Evolutionary conservation across 1,140 invertebrate species (phyloP).

Genomic region (Aphaenogaster floridana): DNA sequence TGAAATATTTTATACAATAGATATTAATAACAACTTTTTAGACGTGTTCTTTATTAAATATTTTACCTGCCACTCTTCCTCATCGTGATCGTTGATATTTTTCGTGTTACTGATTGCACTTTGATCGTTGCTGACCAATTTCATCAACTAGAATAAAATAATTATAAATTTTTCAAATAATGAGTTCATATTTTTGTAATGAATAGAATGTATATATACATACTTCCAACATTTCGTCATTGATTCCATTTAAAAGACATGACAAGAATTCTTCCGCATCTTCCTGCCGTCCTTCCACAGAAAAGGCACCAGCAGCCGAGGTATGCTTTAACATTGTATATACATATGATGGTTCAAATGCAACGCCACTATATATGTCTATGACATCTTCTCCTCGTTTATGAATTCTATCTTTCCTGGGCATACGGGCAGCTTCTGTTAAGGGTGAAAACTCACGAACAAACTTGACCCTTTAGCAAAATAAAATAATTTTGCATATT

Average conservation of each 20-base stretch:
- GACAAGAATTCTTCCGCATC: slow-evolving; percentile 98
- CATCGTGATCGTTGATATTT: slow-evolving; percentile 85
- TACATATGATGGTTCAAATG: slow-evolving; percentile 94
- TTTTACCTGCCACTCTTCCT: slow-evolving; percentile 92
- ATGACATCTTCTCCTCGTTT: slow-evolving; percentile 81
- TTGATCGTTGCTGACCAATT: slow-evolving; percentile 88
- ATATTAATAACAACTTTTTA: slow-evolving; percentile 27
- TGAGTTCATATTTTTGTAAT: slow-evolving; percentile 22
- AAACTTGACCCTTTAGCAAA: slow-evolving; percentile 88
- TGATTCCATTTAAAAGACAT: slow-evolving; percentile 96
- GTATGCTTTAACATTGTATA: slow-evolving; percentile 93
- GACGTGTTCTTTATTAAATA: neutral
- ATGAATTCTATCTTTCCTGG: slow-evolving; percentile 85
- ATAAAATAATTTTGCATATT: slow-evolving; percentile 32
- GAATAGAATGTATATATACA: slow-evolving; percentile 53
- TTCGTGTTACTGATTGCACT: slow-evolving; percentile 72
- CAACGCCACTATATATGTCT: slow-evolving; percentile 87
- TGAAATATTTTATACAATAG: slow-evolving; percentile 4
- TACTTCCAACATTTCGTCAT: slow-evolving; percentile 98
- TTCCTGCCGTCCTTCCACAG: slow-evolving; percentile 95
- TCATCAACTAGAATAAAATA: slow-evolving; percentile 89
- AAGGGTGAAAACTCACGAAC: slow-evolving; percentile 91
- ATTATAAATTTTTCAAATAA: slow-evolving; percentile 14
- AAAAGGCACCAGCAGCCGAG: slow-evolving; percentile 90
- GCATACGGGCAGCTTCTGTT: slow-evolving; percentile 87